Conservation (phyloP, 2,113 vertebrate species). For the Opisthocomus hoazin region DNA sequence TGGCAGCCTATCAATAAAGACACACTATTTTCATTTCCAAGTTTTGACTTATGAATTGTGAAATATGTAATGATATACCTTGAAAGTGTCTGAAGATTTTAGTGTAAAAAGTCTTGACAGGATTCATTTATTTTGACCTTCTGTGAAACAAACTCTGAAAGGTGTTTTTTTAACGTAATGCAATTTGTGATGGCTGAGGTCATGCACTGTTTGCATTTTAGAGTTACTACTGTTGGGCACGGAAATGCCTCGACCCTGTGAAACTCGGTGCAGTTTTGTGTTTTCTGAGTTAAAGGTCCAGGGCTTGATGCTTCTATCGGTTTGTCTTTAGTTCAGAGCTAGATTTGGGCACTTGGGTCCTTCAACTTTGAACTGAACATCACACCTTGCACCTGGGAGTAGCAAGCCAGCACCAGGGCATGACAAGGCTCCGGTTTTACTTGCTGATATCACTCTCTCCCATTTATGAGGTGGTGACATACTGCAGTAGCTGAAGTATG, state of each 20-base stretch:
- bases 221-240: not conserved
- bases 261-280: not conserved
- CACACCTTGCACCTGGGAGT: not conserved
- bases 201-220: not conserved
- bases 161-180: not conserved
- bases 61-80: not conserved
- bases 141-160: not conserved
- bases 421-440: not conserved
- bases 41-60: slow-evolving; percentile 34
- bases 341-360: not conserved
- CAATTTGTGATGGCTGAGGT: not conserved
- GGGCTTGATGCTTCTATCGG: not conserved
- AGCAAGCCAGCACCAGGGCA: not conserved
- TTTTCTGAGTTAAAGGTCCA: not conserved
- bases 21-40: slow-evolving; percentile 31
- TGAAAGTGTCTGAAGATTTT: not conserved
- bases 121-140: not conserved
- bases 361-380: not conserved
- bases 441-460: not conserved
- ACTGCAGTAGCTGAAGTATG: not conserved
- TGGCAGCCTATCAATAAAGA: slow-evolving; percentile 59
- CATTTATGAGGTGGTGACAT: not conserved
- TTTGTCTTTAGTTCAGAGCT: not conserved
- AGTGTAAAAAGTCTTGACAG: not conserved
- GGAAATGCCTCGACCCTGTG: not conserved